Conservation (phyloP, 2,113 vertebrate genomes). For the Podiceps cristatus region DNA sequence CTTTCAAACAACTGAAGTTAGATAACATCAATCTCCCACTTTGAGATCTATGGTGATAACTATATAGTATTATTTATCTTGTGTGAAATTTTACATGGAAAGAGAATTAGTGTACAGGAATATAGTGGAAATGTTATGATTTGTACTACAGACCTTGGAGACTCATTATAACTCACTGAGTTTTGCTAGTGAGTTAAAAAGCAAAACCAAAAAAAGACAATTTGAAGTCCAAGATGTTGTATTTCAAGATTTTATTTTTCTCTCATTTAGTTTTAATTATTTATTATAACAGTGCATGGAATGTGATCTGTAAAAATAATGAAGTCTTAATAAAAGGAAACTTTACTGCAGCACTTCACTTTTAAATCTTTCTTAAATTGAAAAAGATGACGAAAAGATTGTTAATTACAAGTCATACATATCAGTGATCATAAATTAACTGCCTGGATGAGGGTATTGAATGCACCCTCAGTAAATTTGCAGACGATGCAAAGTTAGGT, state of each 20-base stretch:
- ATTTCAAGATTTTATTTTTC: not conserved
- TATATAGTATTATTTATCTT: not conserved
- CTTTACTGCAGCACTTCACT: not conserved
- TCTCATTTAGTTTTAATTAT: not conserved
- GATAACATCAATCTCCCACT: not conserved
- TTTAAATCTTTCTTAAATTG: not conserved
- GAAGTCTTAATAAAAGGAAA: not conserved
- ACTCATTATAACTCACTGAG: not conserved
- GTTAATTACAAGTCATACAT: not conserved
- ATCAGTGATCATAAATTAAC: not conserved
- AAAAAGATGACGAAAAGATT: not conserved
- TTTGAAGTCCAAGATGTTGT: not conserved
- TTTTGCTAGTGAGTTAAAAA: not conserved
- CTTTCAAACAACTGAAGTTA: not conserved
- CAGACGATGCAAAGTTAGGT: too few species aligned
- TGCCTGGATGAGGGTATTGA: not conserved
- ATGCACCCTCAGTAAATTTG: too few species aligned
- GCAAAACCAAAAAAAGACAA: not conserved
- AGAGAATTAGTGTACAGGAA: not conserved
- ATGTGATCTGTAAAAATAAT: not conserved
- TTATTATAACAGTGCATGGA: not conserved
- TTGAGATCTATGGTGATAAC: not conserved
- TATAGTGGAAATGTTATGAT: not conserved
- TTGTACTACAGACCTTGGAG: not conserved
- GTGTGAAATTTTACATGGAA: not conserved